Base-by-base conservation (phyloP, 2,113 vertebrate genomes). In the Pleuronectes platessa region DNA sequence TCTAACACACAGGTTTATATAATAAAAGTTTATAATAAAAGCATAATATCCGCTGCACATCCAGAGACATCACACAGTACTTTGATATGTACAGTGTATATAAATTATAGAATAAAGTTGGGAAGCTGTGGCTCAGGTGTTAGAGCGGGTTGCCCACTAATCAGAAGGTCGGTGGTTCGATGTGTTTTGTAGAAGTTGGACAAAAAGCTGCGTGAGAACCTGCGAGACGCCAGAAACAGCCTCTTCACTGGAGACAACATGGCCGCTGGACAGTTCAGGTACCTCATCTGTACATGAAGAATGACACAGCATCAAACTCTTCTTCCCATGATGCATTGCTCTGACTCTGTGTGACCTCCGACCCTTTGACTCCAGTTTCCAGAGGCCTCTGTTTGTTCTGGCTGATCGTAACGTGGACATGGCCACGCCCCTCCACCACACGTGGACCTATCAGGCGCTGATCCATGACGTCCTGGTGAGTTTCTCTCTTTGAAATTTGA, bases 401-500 rank as follows among this genome's bases (percentile, higher is more conserved):
- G 95, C 95, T 18, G 98, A 99, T 89, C 96, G 98, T 90, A 99
- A 98, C 89, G 91, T 99, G 91, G 98, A 99, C 92, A 95, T 99
- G 95, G 96, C 98, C 90, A 99, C 97, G 85, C 97, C 97, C 90
- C 95, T 99, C 61, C 98, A 99, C 88, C 98, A 99, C 93, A 97
- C 97, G 42, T 99, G 97, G 97, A 99, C 97, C 77, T 99, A 99
- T 92, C 98, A 99, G 92, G 98, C 97, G 60, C 95, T 99, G 92
- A 97, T 99, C 89, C 98, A 99, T 78, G 97, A 99, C 78, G 97
- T 99, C 72, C 93, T 99, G 96, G 98, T 99, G 93, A 97, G 97
- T 31, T 31, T 31, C 31, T 31, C 31, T 31, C 31, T 31, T 31
- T 31, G 31, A 6, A 31, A 31, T 6, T 7, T 31, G 5, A 31